Evolutionary conservation across 2,888 invertebrate genomes (phyloP).

Genomic region (Cantharis flavilabris): DNA sequence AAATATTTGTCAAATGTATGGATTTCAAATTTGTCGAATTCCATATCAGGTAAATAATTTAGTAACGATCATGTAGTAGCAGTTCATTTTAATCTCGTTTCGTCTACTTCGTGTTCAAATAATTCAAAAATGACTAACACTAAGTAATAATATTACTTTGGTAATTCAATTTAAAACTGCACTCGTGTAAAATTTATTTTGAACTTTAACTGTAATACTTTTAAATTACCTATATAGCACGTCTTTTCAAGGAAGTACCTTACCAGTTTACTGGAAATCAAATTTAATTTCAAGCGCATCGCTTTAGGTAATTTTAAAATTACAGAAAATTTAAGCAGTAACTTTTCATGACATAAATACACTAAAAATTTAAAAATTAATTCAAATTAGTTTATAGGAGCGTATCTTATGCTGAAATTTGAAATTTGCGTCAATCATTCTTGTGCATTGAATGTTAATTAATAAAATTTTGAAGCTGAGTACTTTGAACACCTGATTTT

Average conservation of each 20-base stretch:
- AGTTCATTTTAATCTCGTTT: not conserved
- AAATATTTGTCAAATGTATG: not conserved
- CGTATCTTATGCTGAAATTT: not conserved
- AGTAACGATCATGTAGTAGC: not conserved
- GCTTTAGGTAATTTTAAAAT: not conserved
- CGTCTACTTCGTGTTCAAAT: not conserved
- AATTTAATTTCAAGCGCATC: not conserved
- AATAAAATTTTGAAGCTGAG: not conserved
- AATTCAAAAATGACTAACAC: not conserved
- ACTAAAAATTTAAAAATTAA: not conserved
- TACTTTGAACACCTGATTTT: not conserved
- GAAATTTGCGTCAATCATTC: not conserved
- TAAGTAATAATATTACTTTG: not conserved
- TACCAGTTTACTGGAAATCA: not conserved
- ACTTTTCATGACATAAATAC: not conserved
- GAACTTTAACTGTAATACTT: not conserved
- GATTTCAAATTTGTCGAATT: not conserved
- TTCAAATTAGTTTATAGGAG: not conserved
- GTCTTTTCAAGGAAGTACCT: not conserved
- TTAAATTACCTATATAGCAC: not conserved
- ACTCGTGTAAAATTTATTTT: not conserved
- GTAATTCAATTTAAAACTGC: not conserved
- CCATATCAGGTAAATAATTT: not conserved
- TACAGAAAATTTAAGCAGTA: not conserved
- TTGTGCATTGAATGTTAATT: not conserved